Evolutionary conservation across 1,140 invertebrate genomes (phyloP).

Genomic region (Heliconius eleuchia): DNA sequence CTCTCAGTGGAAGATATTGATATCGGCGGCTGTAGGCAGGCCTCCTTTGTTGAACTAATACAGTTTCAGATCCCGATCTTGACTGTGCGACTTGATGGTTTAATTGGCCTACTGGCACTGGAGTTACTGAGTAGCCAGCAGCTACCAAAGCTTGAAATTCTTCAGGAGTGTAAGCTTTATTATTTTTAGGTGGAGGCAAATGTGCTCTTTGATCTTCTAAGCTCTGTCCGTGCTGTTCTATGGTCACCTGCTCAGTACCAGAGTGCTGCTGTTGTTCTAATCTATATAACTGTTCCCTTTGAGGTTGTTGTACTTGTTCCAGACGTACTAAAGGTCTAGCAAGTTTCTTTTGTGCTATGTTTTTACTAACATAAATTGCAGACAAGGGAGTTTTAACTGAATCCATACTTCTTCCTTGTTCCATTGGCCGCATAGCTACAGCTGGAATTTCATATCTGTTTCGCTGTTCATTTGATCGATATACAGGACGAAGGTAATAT

Average conservation of each 20-base stretch:
- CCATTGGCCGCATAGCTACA: slow-evolving; percentile 42
- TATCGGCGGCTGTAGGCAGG: slow-evolving; percentile 55
- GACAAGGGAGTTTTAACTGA: slow-evolving; percentile 64
- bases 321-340: slow-evolving; percentile 49
- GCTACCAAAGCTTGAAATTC: slow-evolving; percentile 77
- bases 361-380: slow-evolving; percentile 70
- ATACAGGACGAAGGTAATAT: slow-evolving; percentile 63
- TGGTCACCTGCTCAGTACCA: slow-evolving; percentile 46
- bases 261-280: slow-evolving; percentile 46
- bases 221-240: slow-evolving; percentile 48
- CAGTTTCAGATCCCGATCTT: slow-evolving; percentile 55
- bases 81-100: slow-evolving; percentile 61
- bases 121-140: slow-evolving; percentile 78
- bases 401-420: slow-evolving; percentile 51
- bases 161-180: slow-evolving; percentile 78
- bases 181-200: slow-evolving; percentile 77
- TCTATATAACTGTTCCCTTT: slow-evolving; percentile 50
- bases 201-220: slow-evolving; percentile 64
- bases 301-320: slow-evolving; percentile 47
- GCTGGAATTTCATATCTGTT: slow-evolving; percentile 53
- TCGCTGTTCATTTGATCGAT: slow-evolving; percentile 56
- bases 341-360: slow-evolving; percentile 61
- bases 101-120: slow-evolving; percentile 70
- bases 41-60: slow-evolving; percentile 51
- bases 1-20: slow-evolving; percentile 69